phyloP scores from a whole-genome alignment of 1,140 invertebrate genomes.

The Sweltsa coloradensis region DNA sequence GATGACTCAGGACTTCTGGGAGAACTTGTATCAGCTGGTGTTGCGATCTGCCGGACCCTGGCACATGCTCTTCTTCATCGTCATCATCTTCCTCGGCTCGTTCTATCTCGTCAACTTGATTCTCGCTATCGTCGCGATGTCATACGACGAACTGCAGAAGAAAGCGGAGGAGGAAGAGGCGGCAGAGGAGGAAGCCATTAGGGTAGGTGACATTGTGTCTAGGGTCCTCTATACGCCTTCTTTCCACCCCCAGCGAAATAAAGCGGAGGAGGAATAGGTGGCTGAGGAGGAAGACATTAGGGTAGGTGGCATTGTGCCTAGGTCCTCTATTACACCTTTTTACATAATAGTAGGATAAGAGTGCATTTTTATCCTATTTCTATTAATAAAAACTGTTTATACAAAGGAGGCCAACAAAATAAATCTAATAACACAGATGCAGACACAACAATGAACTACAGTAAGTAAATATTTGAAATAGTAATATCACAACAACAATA shows the following conservation, averaged over 20 bases:
- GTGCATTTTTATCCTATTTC: too few relatives aligned
- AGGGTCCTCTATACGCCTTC: too few relatives aligned
- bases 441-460: too few relatives aligned
- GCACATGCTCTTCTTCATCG: conserved; percentile 96
- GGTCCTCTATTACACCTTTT: too few relatives aligned
- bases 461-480: too few relatives aligned
- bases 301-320: conserved; percentile 47
- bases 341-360: too few relatives aligned
- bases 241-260: conserved; percentile 96
- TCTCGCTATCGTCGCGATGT: conserved; percentile 98
- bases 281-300: conserved; percentile 82
- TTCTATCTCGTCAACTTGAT: conserved; percentile 99
- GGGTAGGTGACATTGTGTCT: conserved; percentile 54
- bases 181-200: conserved; percentile 79
- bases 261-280: conserved; percentile 91
- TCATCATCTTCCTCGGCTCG: conserved; percentile 96
- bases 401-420: too few relatives aligned
- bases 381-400: too few relatives aligned
- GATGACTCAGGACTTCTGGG: conserved; percentile 99
- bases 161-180: conserved; percentile 94
- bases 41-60: conserved; percentile 87
- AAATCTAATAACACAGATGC: too few relatives aligned
- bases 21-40: conserved; percentile 93
- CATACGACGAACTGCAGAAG: conserved; percentile 96
- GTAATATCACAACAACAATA: too few relatives aligned